Evolutionary conservation across 2,797 vertebrate species (phyloP).

Genomic region (Syndactyla subalaris): DNA sequence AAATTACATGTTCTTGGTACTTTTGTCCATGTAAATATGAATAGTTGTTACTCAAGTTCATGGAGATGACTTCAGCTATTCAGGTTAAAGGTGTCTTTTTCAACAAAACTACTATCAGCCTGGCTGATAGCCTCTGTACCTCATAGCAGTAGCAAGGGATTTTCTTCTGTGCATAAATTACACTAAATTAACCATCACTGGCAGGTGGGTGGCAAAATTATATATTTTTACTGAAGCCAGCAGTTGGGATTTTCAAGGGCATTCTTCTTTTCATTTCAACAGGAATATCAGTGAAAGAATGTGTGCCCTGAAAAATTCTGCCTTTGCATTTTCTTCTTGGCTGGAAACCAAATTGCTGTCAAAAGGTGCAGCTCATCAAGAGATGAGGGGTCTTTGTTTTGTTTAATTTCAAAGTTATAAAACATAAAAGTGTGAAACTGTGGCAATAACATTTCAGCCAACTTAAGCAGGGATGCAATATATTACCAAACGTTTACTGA

Average conservation of each 20-base stretch:
- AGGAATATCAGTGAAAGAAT: background rate
- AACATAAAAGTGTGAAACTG: slow-evolving; percentile 5
- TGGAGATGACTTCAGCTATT: background rate
- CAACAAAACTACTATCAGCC: background rate
- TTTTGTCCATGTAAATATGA: background rate
- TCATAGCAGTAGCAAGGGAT: background rate
- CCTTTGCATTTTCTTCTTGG: background rate
- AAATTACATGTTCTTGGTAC: background rate
- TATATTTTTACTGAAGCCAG: background rate
- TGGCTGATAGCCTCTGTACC: background rate
- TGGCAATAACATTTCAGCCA: slow-evolving; percentile 25
- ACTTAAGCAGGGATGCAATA: background rate
- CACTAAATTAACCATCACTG: slow-evolving; percentile 6
- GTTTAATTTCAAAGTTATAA: slow-evolving; percentile 40
- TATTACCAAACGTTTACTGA: slow-evolving; percentile 30
- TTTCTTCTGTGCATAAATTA: slow-evolving; percentile 31
- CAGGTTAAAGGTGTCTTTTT: background rate
- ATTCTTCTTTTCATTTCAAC: slow-evolving; percentile 5
- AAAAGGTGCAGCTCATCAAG: slow-evolving; percentile 27
- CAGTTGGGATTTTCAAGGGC: slow-evolving; percentile 25
- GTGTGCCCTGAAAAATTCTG: background rate
- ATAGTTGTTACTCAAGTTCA: background rate
- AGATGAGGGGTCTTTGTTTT: slow-evolving; percentile 3
- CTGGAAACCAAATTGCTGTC: background rate
- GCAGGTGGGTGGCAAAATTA: background rate